A percentile compares a stretch with the other conserved stretches of the same genome.
phyloP scores from a whole-genome alignment of 1,140 invertebrate genomes.

The Heliconius congener region DNA sequence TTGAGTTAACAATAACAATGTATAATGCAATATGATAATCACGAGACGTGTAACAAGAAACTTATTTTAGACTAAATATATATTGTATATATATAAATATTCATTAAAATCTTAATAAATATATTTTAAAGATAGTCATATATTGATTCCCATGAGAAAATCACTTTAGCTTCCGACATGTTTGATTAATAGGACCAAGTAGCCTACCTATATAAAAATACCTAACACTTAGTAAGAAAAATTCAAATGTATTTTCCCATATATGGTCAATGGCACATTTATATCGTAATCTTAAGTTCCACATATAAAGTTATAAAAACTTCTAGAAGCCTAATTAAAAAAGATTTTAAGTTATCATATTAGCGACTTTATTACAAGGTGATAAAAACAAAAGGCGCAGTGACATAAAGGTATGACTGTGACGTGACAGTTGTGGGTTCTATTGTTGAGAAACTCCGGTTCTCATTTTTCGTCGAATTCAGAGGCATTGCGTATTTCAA shows the following conservation, averaged over 20 bases:
- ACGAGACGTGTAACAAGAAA: neutral
- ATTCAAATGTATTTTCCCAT: conserved; percentile 43
- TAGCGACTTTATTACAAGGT: conserved; percentile 1
- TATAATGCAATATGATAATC: neutral
- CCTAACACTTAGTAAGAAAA: conserved; percentile 27
- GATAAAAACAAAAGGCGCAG: neutral
- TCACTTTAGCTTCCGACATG: neutral
- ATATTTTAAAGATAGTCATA: neutral
- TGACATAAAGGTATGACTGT: too few species aligned
- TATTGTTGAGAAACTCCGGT: too few species aligned
- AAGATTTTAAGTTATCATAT: neutral
- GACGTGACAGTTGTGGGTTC: too few species aligned
- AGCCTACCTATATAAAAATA: conserved; percentile 9
- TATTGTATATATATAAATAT: neutral
- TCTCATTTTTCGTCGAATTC: too few species aligned
- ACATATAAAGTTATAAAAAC: conserved; percentile 33
- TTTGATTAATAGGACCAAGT: neutral
- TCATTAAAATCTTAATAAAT: neutral
- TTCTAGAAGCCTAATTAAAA: conserved; percentile 18
- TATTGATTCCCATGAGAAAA: conserved; percentile 8
- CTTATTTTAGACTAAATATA: neutral
- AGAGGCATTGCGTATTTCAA: too few species aligned
- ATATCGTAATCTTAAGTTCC: conserved; percentile 24
- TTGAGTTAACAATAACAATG: neutral
- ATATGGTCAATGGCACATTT: conserved; percentile 33